A percentile compares a stretch with the other conserved stretches of the same genome.
Conservation (phyloP, 2,113 vertebrate genomes). For the Colinus virginianus region DNA sequence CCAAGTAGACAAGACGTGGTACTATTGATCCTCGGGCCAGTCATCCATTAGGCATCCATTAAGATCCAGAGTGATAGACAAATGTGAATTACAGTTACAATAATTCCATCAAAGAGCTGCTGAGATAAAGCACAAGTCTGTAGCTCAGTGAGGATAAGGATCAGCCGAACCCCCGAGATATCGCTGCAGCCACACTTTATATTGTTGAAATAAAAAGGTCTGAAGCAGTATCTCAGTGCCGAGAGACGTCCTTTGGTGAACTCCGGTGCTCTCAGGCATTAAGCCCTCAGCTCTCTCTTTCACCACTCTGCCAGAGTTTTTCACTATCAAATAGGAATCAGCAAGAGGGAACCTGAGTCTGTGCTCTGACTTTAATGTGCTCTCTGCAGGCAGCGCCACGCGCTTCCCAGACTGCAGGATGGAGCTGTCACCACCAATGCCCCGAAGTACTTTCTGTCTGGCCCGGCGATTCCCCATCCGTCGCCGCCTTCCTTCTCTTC, state of each 20-base stretch:
- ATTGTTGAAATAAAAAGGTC: background rate
- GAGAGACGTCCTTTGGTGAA: background rate
- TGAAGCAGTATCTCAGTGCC: background rate
- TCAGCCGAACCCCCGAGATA: background rate
- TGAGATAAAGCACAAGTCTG: background rate
- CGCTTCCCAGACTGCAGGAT: background rate
- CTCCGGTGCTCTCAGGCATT: background rate
- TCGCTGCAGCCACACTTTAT: background rate
- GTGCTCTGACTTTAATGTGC: background rate
- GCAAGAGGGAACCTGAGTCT: background rate
- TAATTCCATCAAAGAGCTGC: background rate
- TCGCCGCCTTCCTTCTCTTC: background rate
- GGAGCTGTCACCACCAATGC: background rate
- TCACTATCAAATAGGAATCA: background rate
- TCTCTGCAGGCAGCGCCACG: rapidly evolving
- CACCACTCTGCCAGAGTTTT: background rate
- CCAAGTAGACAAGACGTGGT: background rate
- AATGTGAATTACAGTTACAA: background rate
- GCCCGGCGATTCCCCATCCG: background rate
- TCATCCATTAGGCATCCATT: constrained; percentile 12
- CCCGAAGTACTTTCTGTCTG: background rate
- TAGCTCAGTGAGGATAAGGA: background rate
- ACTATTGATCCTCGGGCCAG: constrained; percentile 4
- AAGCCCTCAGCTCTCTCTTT: background rate
- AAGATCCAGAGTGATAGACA: constrained; percentile 5